These are phyloP conservation scores for Anseranas semipalmata DNA, from an alignment of 2,113 vertebrate species.

Conservation along the genomic window DNA sequence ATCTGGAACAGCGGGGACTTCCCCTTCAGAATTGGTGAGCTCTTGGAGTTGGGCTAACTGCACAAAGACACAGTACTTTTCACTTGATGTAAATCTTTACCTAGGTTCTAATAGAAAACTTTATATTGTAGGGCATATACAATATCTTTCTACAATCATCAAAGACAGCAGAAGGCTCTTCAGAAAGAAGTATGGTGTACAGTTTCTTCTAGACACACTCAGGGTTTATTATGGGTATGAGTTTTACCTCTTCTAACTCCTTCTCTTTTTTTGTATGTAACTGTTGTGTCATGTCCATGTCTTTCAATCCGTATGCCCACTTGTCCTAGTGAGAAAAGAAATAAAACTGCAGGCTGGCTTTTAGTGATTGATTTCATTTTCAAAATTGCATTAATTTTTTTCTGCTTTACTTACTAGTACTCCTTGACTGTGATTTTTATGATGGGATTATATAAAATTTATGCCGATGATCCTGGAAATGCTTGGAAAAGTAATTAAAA, in stretches of 20 bases:
- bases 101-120: conserved; percentile 55
- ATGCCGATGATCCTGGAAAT: not conserved
- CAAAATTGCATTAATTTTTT: not conserved
- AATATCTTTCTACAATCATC: conserved; percentile 96
- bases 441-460: not conserved
- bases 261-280: not conserved
- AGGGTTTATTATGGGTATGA: conserved; percentile 94
- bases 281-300: not conserved
- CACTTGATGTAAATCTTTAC: not conserved
- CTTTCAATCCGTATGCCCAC: not conserved
- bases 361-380: not conserved
- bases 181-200: conserved; percentile 93
- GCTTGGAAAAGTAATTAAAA: not conserved
- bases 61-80: not conserved
- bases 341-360: not conserved
- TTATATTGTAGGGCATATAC: conserved; percentile 89
- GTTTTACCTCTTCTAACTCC: not conserved
- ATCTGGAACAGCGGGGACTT: conserved; percentile 98
- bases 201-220: conserved; percentile 92
- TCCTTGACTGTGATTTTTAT: not conserved
- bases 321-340: not conserved
- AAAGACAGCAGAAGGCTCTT: conserved; percentile 97
- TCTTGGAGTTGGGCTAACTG: not conserved
- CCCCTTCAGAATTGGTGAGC: conserved; percentile 91
- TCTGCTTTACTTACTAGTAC: not conserved